These are phyloP conservation scores for Stratiomys singularior DNA, from an alignment of 2,888 invertebrate genomes.

Conservation along the genomic window DNA sequence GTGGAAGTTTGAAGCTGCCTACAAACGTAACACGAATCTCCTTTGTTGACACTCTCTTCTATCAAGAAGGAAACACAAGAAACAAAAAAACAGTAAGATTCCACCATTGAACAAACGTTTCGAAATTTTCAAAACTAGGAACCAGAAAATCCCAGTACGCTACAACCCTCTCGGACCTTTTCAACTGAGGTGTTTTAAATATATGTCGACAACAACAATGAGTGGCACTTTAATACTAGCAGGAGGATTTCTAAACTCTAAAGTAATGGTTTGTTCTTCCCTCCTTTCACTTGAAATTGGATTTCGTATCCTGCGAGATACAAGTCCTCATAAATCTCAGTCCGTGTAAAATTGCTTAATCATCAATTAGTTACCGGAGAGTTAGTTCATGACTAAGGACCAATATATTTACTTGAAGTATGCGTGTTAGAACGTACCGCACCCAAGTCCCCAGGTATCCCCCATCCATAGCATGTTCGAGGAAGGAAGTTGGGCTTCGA, in stretches of 20 bases:
- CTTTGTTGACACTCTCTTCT: too few species aligned
- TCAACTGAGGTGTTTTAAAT: neutral
- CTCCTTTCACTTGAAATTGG: conserved; percentile 11
- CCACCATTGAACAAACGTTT: too few species aligned
- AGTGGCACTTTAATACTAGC: conserved; percentile 37
- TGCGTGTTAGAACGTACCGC: neutral
- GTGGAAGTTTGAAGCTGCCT: too few species aligned
- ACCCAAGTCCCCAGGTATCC: neutral
- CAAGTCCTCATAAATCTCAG: conserved; percentile 43
- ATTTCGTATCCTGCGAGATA: neutral
- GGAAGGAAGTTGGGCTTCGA: neutral
- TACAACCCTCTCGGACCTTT: neutral
- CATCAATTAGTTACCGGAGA: conserved; percentile 43
- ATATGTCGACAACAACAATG: neutral
- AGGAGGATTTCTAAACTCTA: neutral
- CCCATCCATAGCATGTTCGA: neutral
- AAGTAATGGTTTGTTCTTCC: conserved; percentile 10
- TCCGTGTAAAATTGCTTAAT: conserved; percentile 42
- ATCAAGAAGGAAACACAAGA: too few species aligned
- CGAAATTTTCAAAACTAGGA: too few species aligned
- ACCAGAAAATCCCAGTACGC: too few species aligned
- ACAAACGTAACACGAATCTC: too few species aligned
- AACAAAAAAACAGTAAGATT: too few species aligned
- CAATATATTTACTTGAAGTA: neutral
- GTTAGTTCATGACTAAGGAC: conserved; percentile 26